phyloP scores from a whole-genome alignment of 2,113 vertebrate species.

The Oreochromis spilurus region DNA sequence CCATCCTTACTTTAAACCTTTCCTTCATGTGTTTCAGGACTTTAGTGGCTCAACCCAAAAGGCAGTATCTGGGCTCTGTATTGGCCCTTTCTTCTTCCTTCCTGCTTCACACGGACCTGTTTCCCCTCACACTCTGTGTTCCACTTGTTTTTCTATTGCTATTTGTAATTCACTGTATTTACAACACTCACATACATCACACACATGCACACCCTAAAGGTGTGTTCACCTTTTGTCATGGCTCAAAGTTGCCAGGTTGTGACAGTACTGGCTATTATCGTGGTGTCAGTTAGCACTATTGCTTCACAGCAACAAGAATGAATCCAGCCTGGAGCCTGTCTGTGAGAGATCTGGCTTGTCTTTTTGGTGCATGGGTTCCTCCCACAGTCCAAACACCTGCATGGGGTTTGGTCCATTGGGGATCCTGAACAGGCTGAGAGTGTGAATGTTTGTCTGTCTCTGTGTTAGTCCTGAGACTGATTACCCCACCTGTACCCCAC shows the following conservation, averaged over 20 bases:
- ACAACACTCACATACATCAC: not conserved
- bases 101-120: too few species aligned
- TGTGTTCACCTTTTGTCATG: not conserved
- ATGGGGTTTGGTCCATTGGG: not conserved
- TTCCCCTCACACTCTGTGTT: not conserved
- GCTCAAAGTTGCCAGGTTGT: not conserved
- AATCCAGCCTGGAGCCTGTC: not conserved
- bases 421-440: fast-evolving
- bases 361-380: not conserved
- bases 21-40: not conserved
- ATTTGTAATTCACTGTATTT: not conserved
- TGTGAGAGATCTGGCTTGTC: not conserved
- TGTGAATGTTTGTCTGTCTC: not conserved
- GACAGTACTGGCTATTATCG: not conserved
- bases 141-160: not conserved
- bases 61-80: too few species aligned
- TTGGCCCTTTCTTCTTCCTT: too few species aligned
- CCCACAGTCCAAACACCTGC: not conserved
- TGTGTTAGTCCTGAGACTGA: not conserved
- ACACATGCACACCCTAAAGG: not conserved
- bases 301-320: not conserved
- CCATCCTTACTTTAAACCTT: not conserved
- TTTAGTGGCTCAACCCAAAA: not conserved
- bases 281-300: not conserved
- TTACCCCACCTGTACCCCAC: not conserved